Base-by-base conservation (phyloP, 2,797 vertebrate species). In the Paedocypris micromegethes region DNA sequence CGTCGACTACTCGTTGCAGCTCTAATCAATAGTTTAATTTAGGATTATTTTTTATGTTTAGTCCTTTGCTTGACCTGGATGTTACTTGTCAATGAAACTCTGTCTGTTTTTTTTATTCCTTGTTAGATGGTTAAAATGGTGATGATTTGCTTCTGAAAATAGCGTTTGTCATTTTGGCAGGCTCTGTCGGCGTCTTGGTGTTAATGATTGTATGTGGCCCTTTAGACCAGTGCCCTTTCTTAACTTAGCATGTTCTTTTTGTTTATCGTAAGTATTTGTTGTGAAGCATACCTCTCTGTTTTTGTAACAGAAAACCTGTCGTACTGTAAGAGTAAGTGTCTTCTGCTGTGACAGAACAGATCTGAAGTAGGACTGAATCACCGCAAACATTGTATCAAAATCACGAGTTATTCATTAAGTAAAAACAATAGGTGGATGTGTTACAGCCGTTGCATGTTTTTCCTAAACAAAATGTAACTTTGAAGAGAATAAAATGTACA, bases 51-150 rank as follows among this genome's bases (percentile, higher is more conserved):
- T 47, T 1, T 47, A 47, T 4, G 8, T 47, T 5, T 5, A n/a
- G 60, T 58, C 68, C 47, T 70, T 9, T 50, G 41, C 60, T 70
- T 70, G 68, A 64, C 60, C 23, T 63, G 68, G 68, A 70, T 41
- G 45, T 50, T 5, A 56, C 52, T 40, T 45, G 42, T 63, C 46
- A 46, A 57, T 56, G 5, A 63, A 43, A 4, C 0, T 0, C 50
- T 48, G n/a, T 39, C 47, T 57, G 23, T 2, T 45, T 57, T 9
- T 45, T 41, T 38, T 45, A 4, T 9, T 61, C 53, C 46, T 63
- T 47, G 41, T 63, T 70, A 54, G 68, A 40, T 51, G 7, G 47
- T 55, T 70, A n/a, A 45, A 39, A 23, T 57, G 6, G 38, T 45
- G 54, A 64, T 64, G 45, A 9, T 57, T 6, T 57, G 68, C 42